Evolutionary conservation across 2,888 invertebrate genomes (phyloP), one percentile per base, ranked within the genome.

Genomic region (Meloe dianella): DNA sequence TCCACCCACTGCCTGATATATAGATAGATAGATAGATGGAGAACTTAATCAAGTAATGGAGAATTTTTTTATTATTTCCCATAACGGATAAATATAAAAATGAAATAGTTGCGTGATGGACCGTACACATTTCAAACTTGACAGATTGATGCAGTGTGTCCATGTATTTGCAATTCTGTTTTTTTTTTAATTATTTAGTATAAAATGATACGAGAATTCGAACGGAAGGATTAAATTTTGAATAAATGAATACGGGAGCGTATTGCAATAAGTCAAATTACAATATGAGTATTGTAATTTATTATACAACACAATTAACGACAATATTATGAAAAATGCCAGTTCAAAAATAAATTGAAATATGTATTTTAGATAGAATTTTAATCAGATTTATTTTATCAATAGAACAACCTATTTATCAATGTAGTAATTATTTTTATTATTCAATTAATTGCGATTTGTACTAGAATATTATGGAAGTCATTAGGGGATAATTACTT

Each of bases 41-140:
- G 64, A 67, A 67, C 64, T 67, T 67, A 67, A 64, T 67, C 67
- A 67, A 64, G 61, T 67, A 64, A 67, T 67, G 67, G 66, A 24
- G 61, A 32, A 61, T 32, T 61, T 65, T 63, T 63, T 63, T 63
- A 66, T 63, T 57, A 63, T 30, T 59, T 51, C n/a, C 57, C 60
- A 59, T 47, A 24, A 54, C 59, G 54, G 47, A 20, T 38, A 32
- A 35, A 30, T 60, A 59, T 41, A 65, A 65, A 65, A 41, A 41
- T 41, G 17, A n/a, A 41, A 41, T 6, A 51, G 51, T 51, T 51
- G 51, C 51, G 51, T 58, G 60, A 65, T 38, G 60, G 61, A 65
- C 64, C 35, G 20, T 47, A 24, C 17, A 61, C 61, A 61, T 57
- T 60, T 41, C 27, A 65, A 60, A 38, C 22, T 57, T 35, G 41